These are phyloP conservation scores for Eristalis intricaria DNA, from an alignment of 2,888 invertebrate genomes.

Conservation along the genomic window DNA sequence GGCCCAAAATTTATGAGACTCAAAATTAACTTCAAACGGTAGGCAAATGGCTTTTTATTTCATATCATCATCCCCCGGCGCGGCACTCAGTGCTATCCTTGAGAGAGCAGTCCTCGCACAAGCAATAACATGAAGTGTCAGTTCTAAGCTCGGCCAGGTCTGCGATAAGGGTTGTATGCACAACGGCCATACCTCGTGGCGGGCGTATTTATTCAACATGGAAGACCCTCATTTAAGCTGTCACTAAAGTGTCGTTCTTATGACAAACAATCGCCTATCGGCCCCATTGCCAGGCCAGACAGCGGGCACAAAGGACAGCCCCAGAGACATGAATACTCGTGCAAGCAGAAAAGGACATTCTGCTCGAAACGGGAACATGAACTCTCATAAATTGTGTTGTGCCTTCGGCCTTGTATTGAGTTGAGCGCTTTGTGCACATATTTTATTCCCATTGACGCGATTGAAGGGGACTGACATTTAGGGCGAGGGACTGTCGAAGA, in stretches of 20 bases:
- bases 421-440: neutral
- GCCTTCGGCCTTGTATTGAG: slow-evolving; percentile 14
- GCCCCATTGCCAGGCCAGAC: slow-evolving; percentile 20
- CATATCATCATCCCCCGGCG: neutral
- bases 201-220: slow-evolving; percentile 18
- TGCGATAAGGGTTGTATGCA: slow-evolving; percentile 20
- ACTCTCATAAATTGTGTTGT: neutral
- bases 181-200: slow-evolving; percentile 2
- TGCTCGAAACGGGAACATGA: slow-evolving; percentile 4
- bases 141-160: slow-evolving; percentile 7
- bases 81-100: neutral
- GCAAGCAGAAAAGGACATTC: slow-evolving; percentile 1
- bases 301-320: slow-evolving; percentile 26
- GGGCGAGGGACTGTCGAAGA: neutral
- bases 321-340: neutral
- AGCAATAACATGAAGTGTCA: slow-evolving; percentile 6
- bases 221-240: slow-evolving; percentile 44
- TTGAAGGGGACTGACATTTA: neutral
- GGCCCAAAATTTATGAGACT: neutral
- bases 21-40: slow-evolving; percentile 11
- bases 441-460: neutral
- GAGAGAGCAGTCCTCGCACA: neutral
- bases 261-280: slow-evolving; percentile 49
- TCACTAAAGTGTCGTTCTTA: slow-evolving; percentile 52
- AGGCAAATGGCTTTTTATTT: neutral